Evolutionary conservation across 2,888 invertebrate species (phyloP).

Genomic region (Acleris literana): DNA sequence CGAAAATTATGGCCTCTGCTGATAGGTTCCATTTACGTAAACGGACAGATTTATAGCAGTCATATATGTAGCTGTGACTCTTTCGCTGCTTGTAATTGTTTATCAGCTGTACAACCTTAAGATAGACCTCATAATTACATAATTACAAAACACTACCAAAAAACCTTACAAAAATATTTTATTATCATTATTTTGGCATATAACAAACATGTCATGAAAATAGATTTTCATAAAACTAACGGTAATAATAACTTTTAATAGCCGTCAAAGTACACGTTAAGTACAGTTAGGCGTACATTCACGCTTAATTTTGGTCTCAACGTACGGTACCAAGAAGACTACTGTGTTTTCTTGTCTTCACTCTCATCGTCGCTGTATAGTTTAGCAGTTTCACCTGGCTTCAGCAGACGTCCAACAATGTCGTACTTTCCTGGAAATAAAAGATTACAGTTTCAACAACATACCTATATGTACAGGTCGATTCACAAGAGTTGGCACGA

Average conservation of each 20-base stretch:
- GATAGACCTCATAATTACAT: too few relatives aligned
- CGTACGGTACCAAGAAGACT: constrained; percentile 37
- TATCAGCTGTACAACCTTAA: too few relatives aligned
- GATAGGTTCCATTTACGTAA: too few relatives aligned
- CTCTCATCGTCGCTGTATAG: constrained; percentile 70
- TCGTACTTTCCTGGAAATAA: constrained; percentile 72
- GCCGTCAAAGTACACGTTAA: constrained; percentile 8
- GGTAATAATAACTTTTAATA: constrained; percentile 1
- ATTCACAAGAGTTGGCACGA: too few relatives aligned
- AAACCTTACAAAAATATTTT: constrained; percentile 45
- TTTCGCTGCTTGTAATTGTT: too few relatives aligned
- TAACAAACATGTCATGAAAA: constrained; percentile 15
- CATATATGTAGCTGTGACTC: too few relatives aligned
- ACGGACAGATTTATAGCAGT: too few relatives aligned
- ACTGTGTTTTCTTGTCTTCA: constrained; percentile 71
- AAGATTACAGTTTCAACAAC: background rate
- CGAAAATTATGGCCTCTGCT: too few relatives aligned
- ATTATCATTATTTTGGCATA: constrained; percentile 32
- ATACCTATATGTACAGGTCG: too few relatives aligned
- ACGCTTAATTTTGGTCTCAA: constrained; percentile 1
- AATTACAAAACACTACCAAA: too few relatives aligned
- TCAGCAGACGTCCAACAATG: constrained; percentile 72
- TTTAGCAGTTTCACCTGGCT: constrained; percentile 70
- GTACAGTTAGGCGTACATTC: background rate
- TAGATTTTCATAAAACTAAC: constrained; percentile 2